A percentile compares a stretch with the other conserved stretches of the same genome.
phyloP scores from a whole-genome alignment of 2,888 invertebrate species.

The Subacronicta megacephala region DNA sequence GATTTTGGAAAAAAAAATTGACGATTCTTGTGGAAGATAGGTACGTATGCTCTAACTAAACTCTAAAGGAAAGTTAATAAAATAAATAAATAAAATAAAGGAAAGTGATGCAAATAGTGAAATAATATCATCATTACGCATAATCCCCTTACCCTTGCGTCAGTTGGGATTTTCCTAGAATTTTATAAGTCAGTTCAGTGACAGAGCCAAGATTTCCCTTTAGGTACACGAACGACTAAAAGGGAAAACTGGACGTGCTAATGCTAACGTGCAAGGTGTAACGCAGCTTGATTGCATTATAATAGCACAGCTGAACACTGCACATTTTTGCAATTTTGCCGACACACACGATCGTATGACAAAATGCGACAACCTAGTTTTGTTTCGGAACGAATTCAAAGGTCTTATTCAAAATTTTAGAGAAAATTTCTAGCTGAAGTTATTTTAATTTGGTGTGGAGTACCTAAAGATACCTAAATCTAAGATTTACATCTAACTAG shows the following conservation, averaged over 20 bases:
- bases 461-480: too few species aligned
- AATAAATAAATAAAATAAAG: too few species aligned
- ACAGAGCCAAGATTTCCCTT: background rate
- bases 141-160: background rate
- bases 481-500: too few species aligned
- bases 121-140: background rate
- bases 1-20: too few species aligned
- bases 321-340: background rate
- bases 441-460: too few species aligned
- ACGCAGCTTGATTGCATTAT: background rate
- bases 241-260: background rate
- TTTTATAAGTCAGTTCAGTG: background rate
- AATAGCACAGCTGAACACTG: background rate
- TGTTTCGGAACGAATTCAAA: background rate
- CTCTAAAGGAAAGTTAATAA: too few species aligned
- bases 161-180: background rate
- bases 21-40: too few species aligned
- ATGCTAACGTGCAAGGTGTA: slow-evolving; percentile 1
- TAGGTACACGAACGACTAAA: background rate
- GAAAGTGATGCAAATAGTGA: too few species aligned
- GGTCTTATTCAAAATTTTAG: too few species aligned
- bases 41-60: too few species aligned
- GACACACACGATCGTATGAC: background rate
- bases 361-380: background rate
- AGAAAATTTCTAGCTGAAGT: too few species aligned